Conservation (phyloP, 2,797 vertebrate species). For the Gymnoscopelus braueri region DNA sequence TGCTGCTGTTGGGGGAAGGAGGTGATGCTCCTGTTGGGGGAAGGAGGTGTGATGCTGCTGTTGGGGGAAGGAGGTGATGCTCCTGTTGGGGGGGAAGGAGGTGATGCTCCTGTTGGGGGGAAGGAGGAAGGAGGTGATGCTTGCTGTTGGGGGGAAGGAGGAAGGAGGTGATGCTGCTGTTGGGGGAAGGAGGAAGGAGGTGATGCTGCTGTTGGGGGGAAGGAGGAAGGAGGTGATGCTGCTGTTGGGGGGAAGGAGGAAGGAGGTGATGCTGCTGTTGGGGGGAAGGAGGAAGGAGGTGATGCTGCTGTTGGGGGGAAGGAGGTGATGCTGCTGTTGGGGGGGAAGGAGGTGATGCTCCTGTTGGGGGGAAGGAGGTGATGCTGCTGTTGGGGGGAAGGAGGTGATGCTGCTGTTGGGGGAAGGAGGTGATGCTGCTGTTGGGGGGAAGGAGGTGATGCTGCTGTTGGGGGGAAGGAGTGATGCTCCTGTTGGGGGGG, state of each 20-base stretch:
- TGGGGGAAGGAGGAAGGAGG: no score
- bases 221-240: no score
- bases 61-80: no score
- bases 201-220: no score
- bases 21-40: constrained; percentile 69
- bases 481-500: no score
- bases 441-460: constrained; percentile 78
- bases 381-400: constrained; percentile 63
- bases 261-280: no score
- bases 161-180: constrained; percentile 77
- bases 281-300: constrained; percentile 83
- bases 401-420: constrained; percentile 70
- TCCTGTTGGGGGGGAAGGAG: constrained; percentile 64
- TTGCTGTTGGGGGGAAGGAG: constrained; percentile 73
- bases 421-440: constrained; percentile 79
- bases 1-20: constrained; percentile 75
- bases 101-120: constrained; percentile 75
- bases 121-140: constrained; percentile 79
- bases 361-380: no score
- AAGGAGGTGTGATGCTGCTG: constrained; percentile 11
- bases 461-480: constrained; percentile 41
- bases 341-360: neutral
- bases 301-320: constrained; percentile 74
- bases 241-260: constrained; percentile 65
- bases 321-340: constrained; percentile 72